Evolutionary conservation across 1,140 invertebrate species (phyloP), one percentile per base, ranked within the genome.

Genomic region (Pseudachorutes palmiensis): DNA sequence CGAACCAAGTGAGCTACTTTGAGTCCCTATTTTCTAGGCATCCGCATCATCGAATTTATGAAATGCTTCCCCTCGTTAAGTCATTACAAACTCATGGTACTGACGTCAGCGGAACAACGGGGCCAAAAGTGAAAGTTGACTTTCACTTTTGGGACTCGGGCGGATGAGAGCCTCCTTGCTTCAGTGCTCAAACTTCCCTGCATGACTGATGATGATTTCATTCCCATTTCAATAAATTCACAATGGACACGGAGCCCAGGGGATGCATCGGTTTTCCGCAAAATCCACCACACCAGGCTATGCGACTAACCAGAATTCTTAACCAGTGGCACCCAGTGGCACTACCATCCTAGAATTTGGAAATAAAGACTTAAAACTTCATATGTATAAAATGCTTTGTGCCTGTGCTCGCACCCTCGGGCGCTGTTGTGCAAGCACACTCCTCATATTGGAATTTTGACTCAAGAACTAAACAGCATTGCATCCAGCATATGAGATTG

Each of bases 1-100:
- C 88, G 68, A 94, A 93, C 79, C 72, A 74, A 66, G 72, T 73
- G 66, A 69, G 65, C 5, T 49, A 30, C 24, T 16, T 55, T 55
- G 30, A 31, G 59, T 12, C 31, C 55, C n/a, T 45, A n/a, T n/a
- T n/a, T 45, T 45, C 51, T 55, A 55, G 5, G 51, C 24, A 41
- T 41, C 19, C 36, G 19, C 5, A 9, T 19, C 36, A 9, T 41
- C 5, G 36, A 41, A 41, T 41, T 41, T 41, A 41, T 41, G 36
- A 41, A 19, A 9, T 41, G 36, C 5, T 5, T 9, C n/a, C 5
- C 5, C 19, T 9, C 36, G 19, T 41, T 41, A 41, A 41, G 5
- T 41, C 36, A 41, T 41, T 41, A n/a, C n/a, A 9, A 41, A 41
- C 36, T 41, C 36, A 41, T 41, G 5, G 5, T 41, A 19, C 19